Base-by-base conservation (phyloP, 2,797 vertebrate species). In the Triplophysa bombifrons region DNA sequence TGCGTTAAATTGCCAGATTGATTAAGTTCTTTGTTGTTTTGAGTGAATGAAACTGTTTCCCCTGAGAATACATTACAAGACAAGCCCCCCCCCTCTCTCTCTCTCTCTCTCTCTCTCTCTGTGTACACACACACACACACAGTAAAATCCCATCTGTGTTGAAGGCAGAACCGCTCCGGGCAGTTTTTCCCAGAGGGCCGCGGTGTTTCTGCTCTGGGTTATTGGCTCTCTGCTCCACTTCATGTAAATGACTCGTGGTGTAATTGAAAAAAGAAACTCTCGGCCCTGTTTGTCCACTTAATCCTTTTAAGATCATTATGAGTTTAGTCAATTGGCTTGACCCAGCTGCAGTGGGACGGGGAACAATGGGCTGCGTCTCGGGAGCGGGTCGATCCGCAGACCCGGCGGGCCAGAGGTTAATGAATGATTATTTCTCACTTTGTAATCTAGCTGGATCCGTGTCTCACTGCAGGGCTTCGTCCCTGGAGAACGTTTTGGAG, bases 341-440 rank as follows among this genome's bases (percentile, higher is more conserved):
- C 91, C 91, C 93, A 93, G 92, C 92, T 93, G 91, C 86, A 80
- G 81, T 69, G 84, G 72, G 84, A 84, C 50, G 41, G 81, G 87
- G 89, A 90, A 87, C 88, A 86, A 88, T 86, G 82, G 85, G 70
- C 27, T 66, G 74, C 53, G 68, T 80, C 84, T 82, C 69, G 9
- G 55, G 81, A 84, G 86, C 55, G 56, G 81, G 88, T 89, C 81
- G 25, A 88, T 87, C 81, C 85, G 67, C 83, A 85, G 74, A 51
- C 63, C 65, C 56, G 65, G 76, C 76, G 38, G 91, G 90, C 91
- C 91, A 89, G 85, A 69, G 90, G 92, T 93, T 95, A 94, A 95
- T 95, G 93, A 94, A 94, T 93, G 92, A 95, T 92, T 94, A 94
- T 93, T 93, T 92, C 93, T 93, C 90, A 91, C 90, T 94, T 93